Percentiles rank a stretch among this genome's conserved stretches.
phyloP scores from a whole-genome alignment of 2,888 invertebrate species.

The Lasioglossum marginatum region DNA sequence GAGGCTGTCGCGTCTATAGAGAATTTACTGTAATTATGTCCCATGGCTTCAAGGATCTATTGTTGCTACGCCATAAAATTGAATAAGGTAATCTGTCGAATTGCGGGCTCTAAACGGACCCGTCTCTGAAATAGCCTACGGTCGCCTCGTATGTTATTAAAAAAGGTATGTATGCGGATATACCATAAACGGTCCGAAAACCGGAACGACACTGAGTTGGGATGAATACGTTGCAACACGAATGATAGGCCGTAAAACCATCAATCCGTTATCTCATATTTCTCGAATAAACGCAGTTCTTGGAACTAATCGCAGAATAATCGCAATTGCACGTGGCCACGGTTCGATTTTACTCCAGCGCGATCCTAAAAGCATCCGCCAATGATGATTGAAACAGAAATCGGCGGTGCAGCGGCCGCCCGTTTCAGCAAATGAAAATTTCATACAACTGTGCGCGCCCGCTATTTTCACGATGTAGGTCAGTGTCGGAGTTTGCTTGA shows the following conservation, averaged over 20 bases:
- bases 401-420: neutral
- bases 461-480: constrained; percentile 69
- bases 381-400: neutral
- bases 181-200: too few species aligned
- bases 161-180: too few species aligned
- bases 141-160: too few species aligned
- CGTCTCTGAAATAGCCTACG: too few species aligned
- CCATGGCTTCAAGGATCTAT: too few species aligned
- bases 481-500: constrained; percentile 48
- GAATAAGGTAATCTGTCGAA: too few species aligned
- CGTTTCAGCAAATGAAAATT: constrained; percentile 57
- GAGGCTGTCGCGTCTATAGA: too few species aligned
- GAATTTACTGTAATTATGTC: too few species aligned
- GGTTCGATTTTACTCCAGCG: neutral
- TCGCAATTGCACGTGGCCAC: neutral
- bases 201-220: too few species aligned
- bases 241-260: constrained; percentile 14
- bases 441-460: constrained; percentile 58
- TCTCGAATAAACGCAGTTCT: constrained; percentile 21
- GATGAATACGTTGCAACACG: too few species aligned
- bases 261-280: neutral
- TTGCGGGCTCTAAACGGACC: too few species aligned
- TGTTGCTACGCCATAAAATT: too few species aligned
- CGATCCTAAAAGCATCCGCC: neutral
- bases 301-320: constrained; percentile 17